These are phyloP conservation scores for Aix galericulata DNA, from an alignment of 2,113 vertebrate genomes.

Conservation along the genomic window DNA sequence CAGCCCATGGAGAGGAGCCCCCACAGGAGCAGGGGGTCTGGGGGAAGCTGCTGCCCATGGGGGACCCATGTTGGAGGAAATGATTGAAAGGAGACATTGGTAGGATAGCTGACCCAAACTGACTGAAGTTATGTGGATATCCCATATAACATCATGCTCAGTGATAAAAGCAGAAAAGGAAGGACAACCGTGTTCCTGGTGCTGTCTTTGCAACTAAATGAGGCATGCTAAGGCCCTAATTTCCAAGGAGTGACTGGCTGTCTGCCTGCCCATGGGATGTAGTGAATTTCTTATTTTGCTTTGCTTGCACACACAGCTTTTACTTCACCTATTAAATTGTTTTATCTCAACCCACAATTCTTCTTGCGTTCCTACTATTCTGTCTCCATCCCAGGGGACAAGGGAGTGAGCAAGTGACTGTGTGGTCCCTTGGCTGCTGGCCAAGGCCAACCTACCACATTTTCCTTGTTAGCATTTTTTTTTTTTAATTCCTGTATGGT, in stretches of 20 bases:
- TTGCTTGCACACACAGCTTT: background rate
- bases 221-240: accelerated
- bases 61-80: background rate
- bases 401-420: background rate
- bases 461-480: background rate
- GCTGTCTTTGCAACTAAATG: background rate
- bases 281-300: background rate
- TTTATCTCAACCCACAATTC: background rate
- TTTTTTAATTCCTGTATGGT: background rate
- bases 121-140: accelerated
- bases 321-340: background rate
- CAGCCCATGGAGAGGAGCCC: too few species aligned
- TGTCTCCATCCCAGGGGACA: background rate
- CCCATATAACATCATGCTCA: background rate
- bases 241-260: background rate
- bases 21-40: too few species aligned
- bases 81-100: background rate
- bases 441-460: background rate
- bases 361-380: background rate
- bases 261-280: background rate
- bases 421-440: background rate
- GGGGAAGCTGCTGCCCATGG: too few species aligned
- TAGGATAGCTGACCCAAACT: background rate
- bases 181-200: background rate
- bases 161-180: background rate